Base-by-base conservation (phyloP, 2,113 vertebrate species). In the Bambusicola thoracicus region DNA sequence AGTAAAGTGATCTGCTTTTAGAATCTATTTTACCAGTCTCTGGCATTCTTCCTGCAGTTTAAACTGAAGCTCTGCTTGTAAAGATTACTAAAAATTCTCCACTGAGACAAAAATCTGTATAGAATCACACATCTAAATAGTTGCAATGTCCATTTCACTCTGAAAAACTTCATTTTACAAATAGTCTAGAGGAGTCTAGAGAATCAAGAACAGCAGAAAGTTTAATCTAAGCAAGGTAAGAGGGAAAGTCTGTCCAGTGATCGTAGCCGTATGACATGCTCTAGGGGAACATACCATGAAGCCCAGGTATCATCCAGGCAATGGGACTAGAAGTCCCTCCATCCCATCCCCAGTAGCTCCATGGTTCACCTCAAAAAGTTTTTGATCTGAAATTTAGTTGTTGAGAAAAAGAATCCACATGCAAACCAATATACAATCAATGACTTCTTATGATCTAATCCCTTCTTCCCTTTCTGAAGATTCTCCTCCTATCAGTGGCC, bases 351-450 rank as follows among this genome's bases (percentile, higher is more conserved):
- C 29, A 53, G 3, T 36, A 53, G 41, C 34, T 61, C 38, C 0
- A 0, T 43, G 15, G 13, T 30, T 59, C 30, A 38, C 9, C n/a
- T n/a, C 21, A 56, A 49, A 49, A 76, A 5, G 2, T 32, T 80
- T 74, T 79, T 22, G 16, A 40, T 59, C 40, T 30, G 4, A 61
- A 15, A 5, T 65, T 66, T 30, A 56, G 3, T 15, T 66, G 4
- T 10, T 10, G 15, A 53, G n/a, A 36, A 74, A 62, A 34, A 81
- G 38, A 53, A 68, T 18, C 11, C 16, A 44, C 1, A 2, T 11
- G 10, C 12, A 13, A 44, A 44, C 1, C 55, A 87, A 51, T 49
- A 66, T 0, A 0, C 5, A 46, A 55, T 59, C 27, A 5, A 5
- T 40, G 1, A 44, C 59, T 66, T 61, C 51, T 63, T 43, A 44